Conservation (phyloP, 2,113 vertebrate species). For the Nyctibius bracteatus region DNA sequence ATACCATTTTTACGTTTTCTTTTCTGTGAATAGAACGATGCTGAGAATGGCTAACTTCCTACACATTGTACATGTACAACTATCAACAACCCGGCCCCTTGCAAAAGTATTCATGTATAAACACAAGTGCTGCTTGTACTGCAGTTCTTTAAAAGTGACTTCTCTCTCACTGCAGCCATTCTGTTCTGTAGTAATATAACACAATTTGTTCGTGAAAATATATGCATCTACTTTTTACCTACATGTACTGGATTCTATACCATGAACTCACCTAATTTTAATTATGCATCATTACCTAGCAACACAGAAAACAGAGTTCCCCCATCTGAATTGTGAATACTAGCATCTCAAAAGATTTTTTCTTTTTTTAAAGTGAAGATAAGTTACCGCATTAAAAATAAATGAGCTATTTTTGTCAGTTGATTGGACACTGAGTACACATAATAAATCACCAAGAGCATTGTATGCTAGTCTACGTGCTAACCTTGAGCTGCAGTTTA, state of each 20-base stretch:
- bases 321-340: background rate
- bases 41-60: slow-evolving; percentile 42
- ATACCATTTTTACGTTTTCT: slow-evolving; percentile 12
- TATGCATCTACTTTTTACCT: background rate
- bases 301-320: background rate
- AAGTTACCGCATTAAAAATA: slow-evolving; percentile 55
- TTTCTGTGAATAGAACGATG: slow-evolving; percentile 31
- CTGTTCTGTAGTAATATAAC: background rate
- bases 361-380: slow-evolving; percentile 60
- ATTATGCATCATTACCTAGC: background rate
- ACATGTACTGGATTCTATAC: background rate
- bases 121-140: background rate
- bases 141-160: background rate
- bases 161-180: background rate
- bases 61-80: background rate
- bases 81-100: background rate
- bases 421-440: slow-evolving; percentile 62
- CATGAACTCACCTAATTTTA: background rate
- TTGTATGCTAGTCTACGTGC: slow-evolving; percentile 47
- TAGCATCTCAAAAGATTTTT: background rate
- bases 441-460: slow-evolving; percentile 77
- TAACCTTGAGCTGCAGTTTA: slow-evolving; percentile 57
- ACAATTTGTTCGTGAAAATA: background rate
- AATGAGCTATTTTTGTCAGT: slow-evolving; percentile 67
- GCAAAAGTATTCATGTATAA: slow-evolving; percentile 9